Percentiles rank a stretch among this genome's conserved stretches.
Evolutionary conservation across 2,888 invertebrate species (phyloP).

Genomic region (Molorchus minor): DNA sequence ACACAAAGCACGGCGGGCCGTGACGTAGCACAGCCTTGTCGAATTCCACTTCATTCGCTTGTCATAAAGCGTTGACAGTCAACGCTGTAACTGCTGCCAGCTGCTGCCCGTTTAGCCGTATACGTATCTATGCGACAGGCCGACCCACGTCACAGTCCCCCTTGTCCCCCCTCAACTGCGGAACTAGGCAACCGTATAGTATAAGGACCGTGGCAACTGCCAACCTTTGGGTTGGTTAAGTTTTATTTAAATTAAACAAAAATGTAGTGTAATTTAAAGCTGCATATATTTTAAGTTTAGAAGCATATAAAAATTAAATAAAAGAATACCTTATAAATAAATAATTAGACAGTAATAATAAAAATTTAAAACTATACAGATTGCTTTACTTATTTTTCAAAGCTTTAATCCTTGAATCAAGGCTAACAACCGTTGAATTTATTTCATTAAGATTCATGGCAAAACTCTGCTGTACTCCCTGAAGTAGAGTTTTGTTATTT

Average conservation of each 20-base stretch:
- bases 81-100: too few relatives aligned
- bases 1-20: too few relatives aligned
- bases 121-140: too few relatives aligned
- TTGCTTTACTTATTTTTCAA: constrained; percentile 64
- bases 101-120: too few relatives aligned
- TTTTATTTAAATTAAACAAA: not conserved
- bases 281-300: constrained; percentile 8
- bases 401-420: constrained; percentile 77
- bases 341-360: constrained; percentile 8
- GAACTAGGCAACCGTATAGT: too few relatives aligned
- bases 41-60: too few relatives aligned
- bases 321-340: constrained; percentile 12
- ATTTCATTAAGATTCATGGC: constrained; percentile 81
- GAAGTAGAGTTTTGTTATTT: constrained; percentile 80
- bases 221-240: too few relatives aligned
- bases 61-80: too few relatives aligned
- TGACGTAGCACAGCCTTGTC: too few relatives aligned
- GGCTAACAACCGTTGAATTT: constrained; percentile 76
- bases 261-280: not conserved
- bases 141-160: too few relatives aligned
- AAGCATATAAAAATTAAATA: constrained; percentile 13
- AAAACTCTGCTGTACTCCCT: constrained; percentile 84
- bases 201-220: too few relatives aligned
- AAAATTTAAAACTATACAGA: not conserved
- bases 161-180: too few relatives aligned